Conservation (phyloP, 2,113 vertebrate species). For the Verasper variegatus region DNA sequence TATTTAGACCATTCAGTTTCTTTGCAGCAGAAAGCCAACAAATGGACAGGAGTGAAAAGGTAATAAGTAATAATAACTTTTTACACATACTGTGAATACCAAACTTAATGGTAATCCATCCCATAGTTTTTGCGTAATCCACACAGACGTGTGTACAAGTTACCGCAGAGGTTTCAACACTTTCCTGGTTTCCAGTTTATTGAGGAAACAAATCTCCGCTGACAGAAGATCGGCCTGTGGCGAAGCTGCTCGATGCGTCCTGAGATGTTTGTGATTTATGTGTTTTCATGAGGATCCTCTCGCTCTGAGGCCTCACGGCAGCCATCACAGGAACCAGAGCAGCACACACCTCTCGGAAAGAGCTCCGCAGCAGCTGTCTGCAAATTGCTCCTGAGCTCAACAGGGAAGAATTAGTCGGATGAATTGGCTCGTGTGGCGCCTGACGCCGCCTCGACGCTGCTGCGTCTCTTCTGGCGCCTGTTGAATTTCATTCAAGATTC, state of each 20-base stretch:
- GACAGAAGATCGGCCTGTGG: background rate
- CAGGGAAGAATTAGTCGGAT: constrained; percentile 34
- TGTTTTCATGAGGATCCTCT: constrained; percentile 26
- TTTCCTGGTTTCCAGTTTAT: too few relatives aligned
- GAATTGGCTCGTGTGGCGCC: too few relatives aligned
- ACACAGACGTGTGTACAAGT: too few relatives aligned
- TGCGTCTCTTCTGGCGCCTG: background rate
- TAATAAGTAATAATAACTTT: too few relatives aligned
- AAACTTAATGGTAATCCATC: too few relatives aligned
- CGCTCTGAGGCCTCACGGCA: constrained; percentile 1
- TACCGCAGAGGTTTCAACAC: background rate
- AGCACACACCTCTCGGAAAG: constrained; percentile 9
- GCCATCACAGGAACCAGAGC: constrained; percentile 9
- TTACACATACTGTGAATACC: too few relatives aligned
- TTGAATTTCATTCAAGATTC: background rate
- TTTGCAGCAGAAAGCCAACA: too few relatives aligned
- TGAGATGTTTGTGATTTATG: background rate
- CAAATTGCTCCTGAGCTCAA: constrained; percentile 33
- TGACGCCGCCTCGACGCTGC: too few relatives aligned
- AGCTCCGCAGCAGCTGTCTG: constrained; percentile 28
- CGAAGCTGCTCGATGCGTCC: background rate
- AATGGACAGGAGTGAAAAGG: too few relatives aligned
- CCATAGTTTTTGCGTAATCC: too few relatives aligned
- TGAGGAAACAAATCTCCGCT: too few relatives aligned
- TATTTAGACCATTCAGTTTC: too few relatives aligned